These are phyloP conservation scores for Drosophila tani DNA, from an alignment of 1,140 invertebrate species.

Conservation along the genomic window DNA sequence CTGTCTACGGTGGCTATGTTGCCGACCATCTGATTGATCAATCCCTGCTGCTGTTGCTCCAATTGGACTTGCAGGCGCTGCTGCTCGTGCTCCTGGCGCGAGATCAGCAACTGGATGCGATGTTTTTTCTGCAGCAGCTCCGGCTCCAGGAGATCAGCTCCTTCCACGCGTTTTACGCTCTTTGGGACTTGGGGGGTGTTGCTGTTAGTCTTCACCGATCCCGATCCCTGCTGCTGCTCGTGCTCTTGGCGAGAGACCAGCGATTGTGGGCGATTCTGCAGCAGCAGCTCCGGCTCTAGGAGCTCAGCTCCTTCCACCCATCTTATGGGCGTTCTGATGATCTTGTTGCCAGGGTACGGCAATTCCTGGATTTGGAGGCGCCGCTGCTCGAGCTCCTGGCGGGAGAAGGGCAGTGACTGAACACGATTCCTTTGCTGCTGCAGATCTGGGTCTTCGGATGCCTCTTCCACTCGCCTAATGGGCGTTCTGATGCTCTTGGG, in stretches of 20 bases:
- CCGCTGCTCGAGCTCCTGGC: not conserved
- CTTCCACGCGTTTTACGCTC: not conserved
- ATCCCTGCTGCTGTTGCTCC: constrained; percentile 37
- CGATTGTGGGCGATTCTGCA: too few relatives aligned
- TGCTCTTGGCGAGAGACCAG: not conserved
- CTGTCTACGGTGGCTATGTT: constrained; percentile 9
- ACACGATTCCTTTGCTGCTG: too few relatives aligned
- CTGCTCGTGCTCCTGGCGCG: constrained; percentile 47
- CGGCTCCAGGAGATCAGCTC: not conserved
- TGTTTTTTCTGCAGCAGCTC: not conserved
- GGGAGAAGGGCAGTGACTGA: too few relatives aligned
- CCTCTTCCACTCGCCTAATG: not conserved
- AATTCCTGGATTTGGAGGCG: too few relatives aligned
- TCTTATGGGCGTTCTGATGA: too few relatives aligned
- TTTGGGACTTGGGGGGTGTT: not conserved
- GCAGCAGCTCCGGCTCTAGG: too few relatives aligned
- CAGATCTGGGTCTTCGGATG: too few relatives aligned
- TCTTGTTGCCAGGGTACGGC: too few relatives aligned
- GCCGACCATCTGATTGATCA: constrained; percentile 41
- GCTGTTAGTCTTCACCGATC: not conserved
- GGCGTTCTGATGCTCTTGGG: constrained; percentile 2
- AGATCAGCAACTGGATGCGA: not conserved
- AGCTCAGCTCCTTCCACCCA: too few relatives aligned
- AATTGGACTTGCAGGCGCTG: constrained; percentile 47
- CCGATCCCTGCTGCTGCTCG: not conserved